Evolutionary conservation across 2,113 vertebrate genomes (phyloP), one percentile per base, ranked within the genome.

Genomic region (Mesoclemmys tuberculata): DNA sequence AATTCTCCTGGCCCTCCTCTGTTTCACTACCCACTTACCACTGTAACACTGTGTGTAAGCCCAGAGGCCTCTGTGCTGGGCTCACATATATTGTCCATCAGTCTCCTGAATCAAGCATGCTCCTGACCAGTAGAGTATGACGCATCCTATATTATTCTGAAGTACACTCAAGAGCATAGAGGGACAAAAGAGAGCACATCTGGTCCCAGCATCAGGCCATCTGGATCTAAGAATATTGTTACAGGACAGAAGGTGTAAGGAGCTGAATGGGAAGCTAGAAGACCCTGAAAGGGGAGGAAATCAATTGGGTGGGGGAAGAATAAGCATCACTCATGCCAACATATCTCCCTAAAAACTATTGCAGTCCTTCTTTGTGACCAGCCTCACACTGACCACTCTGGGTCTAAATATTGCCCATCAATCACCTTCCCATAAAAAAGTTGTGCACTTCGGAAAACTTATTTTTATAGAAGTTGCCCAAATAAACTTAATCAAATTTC

Each of bases 1-100:
- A 74, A 13, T 83, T 90, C 86, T 94, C 80, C 46, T 95, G 86
- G 84, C 48, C 54, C 5, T 41, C 58, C 41, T 52, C 80, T 95
- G 90, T 86, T 87, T 85, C 55, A 77, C 31, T 0, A 82, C 82
- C 93, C 55, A 24, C 38, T 77, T 89, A 84, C 85, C 61, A 38
- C 4, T 38, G 71, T 85, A 93, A 87, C 26, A 61, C 87, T 2
- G 16, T 6, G 71, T 84, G 93, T 64, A 35, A 6, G 35, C 75
- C 84, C 27, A 21, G 38, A 93, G 38, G 80, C 27, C 2, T 0
- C 2, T 13, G 41, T 82, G 38, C 38, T 90, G 75, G 86, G 80
- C 88, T 93, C 78, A n/a, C 51, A 31, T 27, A 29, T 11, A n/a
- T 21, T 16, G 3, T 44, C 71, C 14, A n/a, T 61, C 55, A 22